Conservation (phyloP, 2,888 invertebrate genomes). For the Heliconius aoede region DNA sequence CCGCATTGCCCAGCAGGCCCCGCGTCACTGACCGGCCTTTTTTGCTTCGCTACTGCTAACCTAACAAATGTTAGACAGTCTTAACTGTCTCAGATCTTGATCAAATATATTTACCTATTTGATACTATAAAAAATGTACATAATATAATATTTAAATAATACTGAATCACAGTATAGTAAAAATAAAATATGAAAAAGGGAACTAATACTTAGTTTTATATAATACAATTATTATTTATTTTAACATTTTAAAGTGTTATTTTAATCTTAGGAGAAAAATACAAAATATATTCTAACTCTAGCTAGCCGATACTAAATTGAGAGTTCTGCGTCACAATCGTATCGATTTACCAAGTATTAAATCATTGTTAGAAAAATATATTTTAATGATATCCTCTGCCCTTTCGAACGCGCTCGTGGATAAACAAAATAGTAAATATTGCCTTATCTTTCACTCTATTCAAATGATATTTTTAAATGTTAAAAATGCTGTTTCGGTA, state of each 20-base stretch:
- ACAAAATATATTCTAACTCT: too few relatives aligned
- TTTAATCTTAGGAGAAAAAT: too few relatives aligned
- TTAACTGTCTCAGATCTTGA: slow-evolving; percentile 46
- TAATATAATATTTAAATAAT: background rate
- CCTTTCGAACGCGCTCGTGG: background rate
- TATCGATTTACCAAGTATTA: background rate
- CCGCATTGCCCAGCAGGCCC: slow-evolving; percentile 68
- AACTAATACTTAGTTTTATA: too few relatives aligned
- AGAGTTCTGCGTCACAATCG: background rate
- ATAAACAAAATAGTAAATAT: slow-evolving; percentile 6
- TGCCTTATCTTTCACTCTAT: background rate
- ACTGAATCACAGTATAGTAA: background rate
- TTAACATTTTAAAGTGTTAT: too few relatives aligned
- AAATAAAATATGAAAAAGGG: too few relatives aligned
- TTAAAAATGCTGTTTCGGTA: background rate
- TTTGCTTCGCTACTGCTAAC: slow-evolving; percentile 68
- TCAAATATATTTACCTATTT: slow-evolving; percentile 34
- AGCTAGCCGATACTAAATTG: background rate
- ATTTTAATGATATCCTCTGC: background rate
- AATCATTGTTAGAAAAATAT: slow-evolving; percentile 1
- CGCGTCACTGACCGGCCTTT: slow-evolving; percentile 78
- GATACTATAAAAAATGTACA: background rate
- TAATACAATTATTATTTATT: too few relatives aligned
- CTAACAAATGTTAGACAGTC: slow-evolving; percentile 60
- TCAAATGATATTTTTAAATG: background rate